These are phyloP conservation scores for Neria commutata DNA, from an alignment of 2,888 invertebrate genomes.

Conservation along the genomic window DNA sequence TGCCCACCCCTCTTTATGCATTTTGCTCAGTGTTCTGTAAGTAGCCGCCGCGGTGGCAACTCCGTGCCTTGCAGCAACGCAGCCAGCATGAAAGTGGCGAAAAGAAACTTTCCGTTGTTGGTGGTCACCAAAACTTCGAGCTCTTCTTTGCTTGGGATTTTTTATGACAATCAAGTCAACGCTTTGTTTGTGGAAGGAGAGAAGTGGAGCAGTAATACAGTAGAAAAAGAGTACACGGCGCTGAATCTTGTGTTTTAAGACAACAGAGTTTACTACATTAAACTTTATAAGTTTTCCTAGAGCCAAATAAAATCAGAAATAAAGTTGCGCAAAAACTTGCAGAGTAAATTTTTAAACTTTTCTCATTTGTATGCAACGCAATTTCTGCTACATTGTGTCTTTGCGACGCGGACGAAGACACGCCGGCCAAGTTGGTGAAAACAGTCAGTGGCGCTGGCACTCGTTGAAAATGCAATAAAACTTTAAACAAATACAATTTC, in stretches of 20 bases:
- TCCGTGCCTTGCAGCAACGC: too few species aligned
- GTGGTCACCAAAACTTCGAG: too few species aligned
- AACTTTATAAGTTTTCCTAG: conserved; percentile 56
- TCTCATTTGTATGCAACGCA: conserved; percentile 57
- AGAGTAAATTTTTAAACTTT: conserved; percentile 53
- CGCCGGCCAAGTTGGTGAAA: background rate
- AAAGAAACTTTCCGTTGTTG: too few species aligned
- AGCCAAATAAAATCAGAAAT: conserved; percentile 33
- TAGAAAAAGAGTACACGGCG: background rate
- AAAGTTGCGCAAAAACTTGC: conserved; percentile 42
- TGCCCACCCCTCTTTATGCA: too few species aligned
- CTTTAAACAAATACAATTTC: conserved; percentile 11
- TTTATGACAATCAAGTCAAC: too few species aligned
- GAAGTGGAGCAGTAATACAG: too few species aligned
- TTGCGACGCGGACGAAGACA: conserved; percentile 30
- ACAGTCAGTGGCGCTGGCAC: too few species aligned
- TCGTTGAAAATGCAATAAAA: conserved; percentile 16
- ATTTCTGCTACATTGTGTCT: conserved; percentile 51
- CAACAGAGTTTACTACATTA: conserved; percentile 56
- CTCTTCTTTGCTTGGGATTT: too few species aligned
- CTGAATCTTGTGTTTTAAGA: background rate
- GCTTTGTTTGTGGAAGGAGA: too few species aligned
- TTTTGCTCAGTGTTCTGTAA: too few species aligned
- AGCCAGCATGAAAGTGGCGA: too few species aligned
- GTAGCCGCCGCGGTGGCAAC: too few species aligned